These are phyloP conservation scores for Tiaroga cobitis DNA, from an alignment of 2,797 vertebrate genomes.

Conservation along the genomic window DNA sequence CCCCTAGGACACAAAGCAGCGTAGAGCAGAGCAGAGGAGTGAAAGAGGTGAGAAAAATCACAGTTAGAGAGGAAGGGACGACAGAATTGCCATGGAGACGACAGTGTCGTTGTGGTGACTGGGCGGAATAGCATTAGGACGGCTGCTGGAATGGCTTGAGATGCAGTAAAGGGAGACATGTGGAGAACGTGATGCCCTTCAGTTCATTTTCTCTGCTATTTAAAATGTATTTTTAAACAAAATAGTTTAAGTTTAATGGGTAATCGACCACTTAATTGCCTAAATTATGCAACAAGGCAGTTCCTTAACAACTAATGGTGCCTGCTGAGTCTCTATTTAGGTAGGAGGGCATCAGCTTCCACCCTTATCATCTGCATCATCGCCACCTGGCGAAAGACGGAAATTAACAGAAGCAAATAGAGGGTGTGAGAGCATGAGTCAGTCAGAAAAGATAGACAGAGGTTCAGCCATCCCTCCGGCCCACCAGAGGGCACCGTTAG, in stretches of 20 bases:
- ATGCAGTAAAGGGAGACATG: constrained; percentile 63
- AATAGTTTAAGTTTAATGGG: constrained; percentile 10
- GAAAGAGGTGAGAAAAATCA: constrained; percentile 83
- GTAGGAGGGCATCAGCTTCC: constrained; percentile 13
- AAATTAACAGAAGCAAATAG: constrained; percentile 66
- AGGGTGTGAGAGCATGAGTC: constrained; percentile 60
- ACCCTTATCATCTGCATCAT: constrained; percentile 61
- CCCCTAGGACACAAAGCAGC: constrained; percentile 96
- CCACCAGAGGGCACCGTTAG: constrained; percentile 73
- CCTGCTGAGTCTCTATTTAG: not conserved
- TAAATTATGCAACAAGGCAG: constrained; percentile 1
- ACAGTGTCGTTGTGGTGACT: constrained; percentile 67
- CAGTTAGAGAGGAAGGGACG: constrained; percentile 77
- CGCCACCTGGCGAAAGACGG: constrained; percentile 62
- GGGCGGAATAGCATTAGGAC: constrained; percentile 54
- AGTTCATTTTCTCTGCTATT: constrained; percentile 17
- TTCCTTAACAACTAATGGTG: constrained; percentile 18
- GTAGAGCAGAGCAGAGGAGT: constrained; percentile 84
- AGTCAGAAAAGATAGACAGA: constrained; percentile 61
- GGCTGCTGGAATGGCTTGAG: constrained; percentile 63
- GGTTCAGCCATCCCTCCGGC: constrained; percentile 77
- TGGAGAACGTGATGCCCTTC: constrained; percentile 27
- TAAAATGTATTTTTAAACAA: constrained; percentile 5
- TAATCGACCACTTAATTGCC: not conserved
- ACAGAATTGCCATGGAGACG: constrained; percentile 66